Evolutionary conservation across 2,797 vertebrate species (phyloP), one percentile per base, ranked within the genome.

Genomic region (Acanthis flammea): DNA sequence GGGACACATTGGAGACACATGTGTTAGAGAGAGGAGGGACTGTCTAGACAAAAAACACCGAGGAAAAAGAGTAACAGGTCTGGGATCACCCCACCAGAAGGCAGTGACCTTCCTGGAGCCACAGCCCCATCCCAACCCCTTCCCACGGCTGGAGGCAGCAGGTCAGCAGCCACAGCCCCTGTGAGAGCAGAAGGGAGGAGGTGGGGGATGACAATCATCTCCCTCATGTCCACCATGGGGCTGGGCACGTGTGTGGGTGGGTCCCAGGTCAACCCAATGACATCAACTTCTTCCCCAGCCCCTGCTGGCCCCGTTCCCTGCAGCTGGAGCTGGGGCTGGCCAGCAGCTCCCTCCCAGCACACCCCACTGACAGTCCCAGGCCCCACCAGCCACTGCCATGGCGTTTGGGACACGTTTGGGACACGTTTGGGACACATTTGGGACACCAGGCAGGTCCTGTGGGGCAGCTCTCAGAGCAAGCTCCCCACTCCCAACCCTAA

Each of bases 251-350:
- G 61, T 19, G 66, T 93, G 92, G 94, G 96, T 95, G 94, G 90
- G 37, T 87, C 67, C n/a, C 81, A 89, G 85, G 94, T 95, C 95
- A 96, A 55, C 74, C 55, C 91, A 92, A 92, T 96, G 95, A 96
- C 91, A 95, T 96, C 95, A 96, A 19, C 77, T 27, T 9, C 73
- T 90, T 90, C 73, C 86, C 58, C 83, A 92, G 94, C 54, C 90
- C 88, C 76, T 58, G 73, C 67, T 96, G 94, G 96, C 94, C 44
- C 86, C 0, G 0, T 41, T 78, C 92, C 86, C 62, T 10, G 3
- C 94, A 96, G 93, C 93, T 94, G 95, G 92, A 74, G 61, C 61
- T 63, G 58, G 58, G 37, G 75, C 81, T 94, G 6, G 63, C 90
- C 94, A 94, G 82, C 86, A 78, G 76, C 83, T 90, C 73, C 76